Conservation (phyloP, 2,113 vertebrate genomes). For the Oncorhynchus tshawytscha region DNA sequence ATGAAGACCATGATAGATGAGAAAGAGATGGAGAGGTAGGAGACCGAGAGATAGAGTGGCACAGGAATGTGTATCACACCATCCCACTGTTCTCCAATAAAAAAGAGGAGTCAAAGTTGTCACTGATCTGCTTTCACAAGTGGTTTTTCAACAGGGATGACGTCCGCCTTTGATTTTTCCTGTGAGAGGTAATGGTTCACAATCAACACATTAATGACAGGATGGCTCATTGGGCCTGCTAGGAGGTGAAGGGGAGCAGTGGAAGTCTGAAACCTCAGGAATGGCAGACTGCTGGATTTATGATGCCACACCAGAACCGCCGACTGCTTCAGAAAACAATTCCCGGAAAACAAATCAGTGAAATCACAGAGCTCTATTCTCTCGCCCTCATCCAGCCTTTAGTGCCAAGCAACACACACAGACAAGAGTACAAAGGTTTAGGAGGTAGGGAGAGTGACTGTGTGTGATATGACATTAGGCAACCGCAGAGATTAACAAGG, state of each 20-base stretch:
- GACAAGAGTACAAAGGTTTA: too few species aligned
- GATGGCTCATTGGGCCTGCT: conserved; percentile 6
- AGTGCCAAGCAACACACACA: too few species aligned
- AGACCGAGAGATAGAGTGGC: conserved; percentile 7
- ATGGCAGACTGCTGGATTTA: conserved; percentile 54
- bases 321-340: conserved; percentile 51
- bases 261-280: conserved; percentile 45
- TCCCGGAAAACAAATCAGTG: conserved; percentile 52
- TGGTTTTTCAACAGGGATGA: background rate
- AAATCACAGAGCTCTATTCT: conserved; percentile 52
- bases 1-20: background rate
- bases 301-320: conserved; percentile 41
- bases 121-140: background rate
- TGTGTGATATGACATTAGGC: too few species aligned
- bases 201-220: conserved; percentile 28
- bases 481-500: too few species aligned
- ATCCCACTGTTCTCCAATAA: conserved; percentile 17
- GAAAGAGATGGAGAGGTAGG: background rate
- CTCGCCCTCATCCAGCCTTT: background rate
- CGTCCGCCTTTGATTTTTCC: conserved; percentile 38
- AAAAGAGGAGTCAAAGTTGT: conserved; percentile 10
- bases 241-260: conserved; percentile 31
- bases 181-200: conserved; percentile 24
- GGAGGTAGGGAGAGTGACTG: too few species aligned
- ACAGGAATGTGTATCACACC: conserved; percentile 30